phyloP scores from a whole-genome alignment of 2,888 invertebrate species.

The Arctia plantaginis region DNA sequence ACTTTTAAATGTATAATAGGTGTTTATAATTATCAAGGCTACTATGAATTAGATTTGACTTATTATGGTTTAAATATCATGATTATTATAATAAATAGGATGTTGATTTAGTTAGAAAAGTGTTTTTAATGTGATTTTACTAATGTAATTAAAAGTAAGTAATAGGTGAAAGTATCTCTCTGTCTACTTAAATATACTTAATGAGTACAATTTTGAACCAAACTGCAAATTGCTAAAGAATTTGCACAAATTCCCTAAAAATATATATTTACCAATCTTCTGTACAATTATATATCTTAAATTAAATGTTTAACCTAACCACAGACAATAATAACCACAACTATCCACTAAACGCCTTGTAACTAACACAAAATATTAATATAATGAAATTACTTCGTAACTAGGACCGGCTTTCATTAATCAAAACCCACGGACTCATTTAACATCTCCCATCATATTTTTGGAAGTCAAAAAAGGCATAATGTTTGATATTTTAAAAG shows the following conservation, averaged over 20 bases:
- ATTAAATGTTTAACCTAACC: background rate
- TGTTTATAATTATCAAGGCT: background rate
- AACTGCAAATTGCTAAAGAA: background rate
- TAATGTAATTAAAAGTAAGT: background rate
- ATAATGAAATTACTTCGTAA: constrained; percentile 73
- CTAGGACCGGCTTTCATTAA: constrained; percentile 68
- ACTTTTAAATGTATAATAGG: constrained; percentile 3
- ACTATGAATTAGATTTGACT: background rate
- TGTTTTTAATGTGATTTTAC: too few relatives aligned
- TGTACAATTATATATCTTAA: background rate
- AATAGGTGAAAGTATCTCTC: background rate
- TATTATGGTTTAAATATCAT: background rate
- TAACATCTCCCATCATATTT: constrained; percentile 79
- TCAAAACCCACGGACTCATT: constrained; percentile 73
- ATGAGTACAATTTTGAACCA: background rate
- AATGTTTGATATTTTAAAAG: constrained; percentile 80
- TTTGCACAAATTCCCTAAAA: background rate
- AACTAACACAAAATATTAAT: constrained; percentile 68
- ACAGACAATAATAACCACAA: background rate
- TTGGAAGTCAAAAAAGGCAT: constrained; percentile 75
- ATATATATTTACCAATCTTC: background rate
- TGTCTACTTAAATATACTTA: background rate
- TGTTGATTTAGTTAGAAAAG: too few relatives aligned
- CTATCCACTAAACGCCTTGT: constrained; percentile 57
- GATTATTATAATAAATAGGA: background rate